Evolutionary conservation across 2,888 invertebrate genomes (phyloP).

Genomic region (Cheilosia impressa): DNA sequence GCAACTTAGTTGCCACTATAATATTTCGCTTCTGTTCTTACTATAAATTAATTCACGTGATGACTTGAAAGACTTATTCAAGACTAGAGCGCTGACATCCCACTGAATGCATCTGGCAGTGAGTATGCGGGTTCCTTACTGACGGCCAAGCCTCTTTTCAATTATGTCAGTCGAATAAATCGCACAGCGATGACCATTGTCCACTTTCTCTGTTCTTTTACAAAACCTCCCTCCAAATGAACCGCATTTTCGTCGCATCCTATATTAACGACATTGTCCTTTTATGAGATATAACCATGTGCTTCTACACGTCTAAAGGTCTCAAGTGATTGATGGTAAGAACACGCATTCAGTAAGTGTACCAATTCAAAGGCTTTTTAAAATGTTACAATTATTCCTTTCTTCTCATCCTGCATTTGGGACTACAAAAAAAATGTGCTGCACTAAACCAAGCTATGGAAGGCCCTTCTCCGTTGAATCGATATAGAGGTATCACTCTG

Average conservation of each 20-base stretch:
- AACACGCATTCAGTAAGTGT: slow-evolving; percentile 32
- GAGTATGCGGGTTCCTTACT: slow-evolving; percentile 13
- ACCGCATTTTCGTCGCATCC: slow-evolving; percentile 38
- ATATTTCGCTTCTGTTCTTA: too few relatives aligned
- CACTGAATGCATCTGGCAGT: background rate
- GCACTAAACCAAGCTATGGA: background rate
- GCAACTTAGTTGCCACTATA: too few relatives aligned
- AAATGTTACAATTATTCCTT: slow-evolving; percentile 15
- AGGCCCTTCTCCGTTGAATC: slow-evolving; percentile 13
- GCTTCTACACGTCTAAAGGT: slow-evolving; percentile 29
- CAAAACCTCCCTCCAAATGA: slow-evolving; percentile 16
- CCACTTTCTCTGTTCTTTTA: slow-evolving; percentile 20
- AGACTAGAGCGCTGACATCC: too few relatives aligned
- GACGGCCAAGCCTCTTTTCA: slow-evolving; percentile 4
- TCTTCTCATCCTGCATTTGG: slow-evolving; percentile 3
- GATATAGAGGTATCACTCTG: slow-evolving; percentile 35
- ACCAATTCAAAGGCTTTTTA: slow-evolving; percentile 32
- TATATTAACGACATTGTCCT: slow-evolving; percentile 57
- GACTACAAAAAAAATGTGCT: background rate
- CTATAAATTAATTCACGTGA: too few relatives aligned
- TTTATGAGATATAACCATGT: slow-evolving; percentile 39
- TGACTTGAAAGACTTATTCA: too few relatives aligned
- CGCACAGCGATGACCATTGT: slow-evolving; percentile 29
- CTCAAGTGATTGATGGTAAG: slow-evolving; percentile 60
- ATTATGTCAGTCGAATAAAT: slow-evolving; percentile 26